Evolutionary conservation across 2,888 invertebrate genomes (phyloP), one percentile per base, ranked within the genome.

Genomic region (Pasiphila rectangulata): DNA sequence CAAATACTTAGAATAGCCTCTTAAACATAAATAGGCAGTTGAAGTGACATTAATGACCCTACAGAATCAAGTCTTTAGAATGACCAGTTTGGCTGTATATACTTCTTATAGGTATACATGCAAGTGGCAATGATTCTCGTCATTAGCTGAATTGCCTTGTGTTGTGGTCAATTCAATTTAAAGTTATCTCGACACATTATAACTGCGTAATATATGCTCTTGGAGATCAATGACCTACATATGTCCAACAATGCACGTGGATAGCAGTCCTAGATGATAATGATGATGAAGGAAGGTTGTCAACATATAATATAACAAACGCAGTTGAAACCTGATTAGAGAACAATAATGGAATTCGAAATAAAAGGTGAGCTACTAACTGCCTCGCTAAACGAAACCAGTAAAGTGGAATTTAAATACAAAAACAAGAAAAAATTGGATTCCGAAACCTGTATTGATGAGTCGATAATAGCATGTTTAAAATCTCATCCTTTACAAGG

Each of bases 391-490:
- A 13, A n/a, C n/a, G 13, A 27, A 27, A 27, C 27, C 32, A 32
- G 32, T 12, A 17, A 25, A 25, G 12, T 15, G n/a, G 10, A 16
- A 34, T 37, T 44, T 34, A 3, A 34, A 35, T n/a, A 15, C 16
- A 35, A 27, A 39, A 32, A 35, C 35, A 41, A 56, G 40, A 21
- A 35, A 30, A 36, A 20, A 25, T 39, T 29, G 35, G 42, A 45
- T 43, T 48, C 35, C 42, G 23, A 51, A 56, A 59, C 58, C 52
- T 38, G 56, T 54, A 42, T 50, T 9, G 34, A 32, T 45, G 41
- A 38, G 36, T 38, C 39, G 43, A 51, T 46, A 59, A 55, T 54
- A 59, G 51, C 52, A 39, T 25, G 38, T 25, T 21, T 3, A 3
- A 19, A 19, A 25, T 10, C 27, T 13, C 30, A 39, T 47, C 44